Evolutionary conservation across 2,888 invertebrate species (phyloP), one percentile per base, ranked within the genome.

Genomic region (Drosophila antonietae): DNA sequence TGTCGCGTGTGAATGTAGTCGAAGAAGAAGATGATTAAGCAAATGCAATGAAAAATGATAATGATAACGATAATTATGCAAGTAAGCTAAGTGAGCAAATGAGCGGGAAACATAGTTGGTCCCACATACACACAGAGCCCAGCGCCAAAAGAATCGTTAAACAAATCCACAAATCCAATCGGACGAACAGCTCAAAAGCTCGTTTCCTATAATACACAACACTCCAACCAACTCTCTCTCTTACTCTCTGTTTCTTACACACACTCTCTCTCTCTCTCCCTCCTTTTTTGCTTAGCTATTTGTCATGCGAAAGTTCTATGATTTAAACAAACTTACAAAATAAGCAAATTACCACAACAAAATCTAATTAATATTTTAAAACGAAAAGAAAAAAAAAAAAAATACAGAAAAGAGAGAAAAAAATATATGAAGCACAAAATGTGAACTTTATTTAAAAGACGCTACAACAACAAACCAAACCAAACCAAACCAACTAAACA

Each of bases 401-500:
- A 78, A 88, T 69, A 81, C 64, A 81, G 71, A 78, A 74, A 83
- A 75, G 80, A 80, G 83, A 88, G 80, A 80, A 77, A 83, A 31
- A 75, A 79, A 72, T 67, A 77, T 65, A 76, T 60, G 56, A 73
- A 73, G 70, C 73, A 66, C 72, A 75, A 81, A 81, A 66, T 86
- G 86, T 79, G 86, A 87, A 87, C 89, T 87, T 87, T 87, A 87
- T 88, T 87, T 87, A 69, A 73, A 66, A 68, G 79, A 78, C 78
- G 78, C 23, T 78, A 77, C 78, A 80, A 68, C 66, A 70, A 74
- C 72, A 68, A 75, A 61, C 70, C 70, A 67, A 73, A 14, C 51
- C 20, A 47, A 41, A 43, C 43, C 18, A 43, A 43, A 49, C 47
- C 49, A 43, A 49, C 47, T 31, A 51, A 51, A 53, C 75, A 66